A percentile compares a stretch with the other conserved stretches of the same genome.
These are phyloP conservation scores for Iselma pallidipennis DNA, from an alignment of 2,888 invertebrate genomes.

Conservation along the genomic window DNA sequence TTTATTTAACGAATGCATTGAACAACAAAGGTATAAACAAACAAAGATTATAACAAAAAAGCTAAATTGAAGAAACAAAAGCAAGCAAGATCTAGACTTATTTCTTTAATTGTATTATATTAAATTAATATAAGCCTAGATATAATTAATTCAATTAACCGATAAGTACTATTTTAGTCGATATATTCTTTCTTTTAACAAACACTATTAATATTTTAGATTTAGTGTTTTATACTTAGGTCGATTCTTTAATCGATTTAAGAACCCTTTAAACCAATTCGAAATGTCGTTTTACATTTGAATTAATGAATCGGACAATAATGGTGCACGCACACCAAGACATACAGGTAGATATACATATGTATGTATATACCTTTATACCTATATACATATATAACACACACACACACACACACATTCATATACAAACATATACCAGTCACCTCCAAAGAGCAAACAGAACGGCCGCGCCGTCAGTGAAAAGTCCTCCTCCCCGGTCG, in stretches of 20 bases:
- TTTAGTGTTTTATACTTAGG: not conserved
- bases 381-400: not conserved
- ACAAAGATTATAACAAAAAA: too few species aligned
- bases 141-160: not conserved
- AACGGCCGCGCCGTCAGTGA: slow-evolving; percentile 14
- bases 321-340: not conserved
- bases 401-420: not conserved
- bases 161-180: too few species aligned
- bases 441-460: slow-evolving; percentile 11
- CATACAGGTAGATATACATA: too few species aligned
- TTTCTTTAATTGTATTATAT: not conserved
- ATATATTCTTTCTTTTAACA: too few species aligned
- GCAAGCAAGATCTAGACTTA: not conserved
- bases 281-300: not conserved
- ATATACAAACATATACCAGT: not conserved
- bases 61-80: too few species aligned
- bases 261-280: not conserved
- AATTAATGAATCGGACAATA: not conserved
- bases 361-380: too few species aligned
- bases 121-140: not conserved
- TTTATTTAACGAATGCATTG: too few species aligned
- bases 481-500: slow-evolving; percentile 21
- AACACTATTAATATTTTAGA: too few species aligned
- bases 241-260: not conserved
- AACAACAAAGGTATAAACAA: too few species aligned